phyloP scores from a whole-genome alignment of 2,797 vertebrate species.

The Tokudaia tokunoshimensis region DNA sequence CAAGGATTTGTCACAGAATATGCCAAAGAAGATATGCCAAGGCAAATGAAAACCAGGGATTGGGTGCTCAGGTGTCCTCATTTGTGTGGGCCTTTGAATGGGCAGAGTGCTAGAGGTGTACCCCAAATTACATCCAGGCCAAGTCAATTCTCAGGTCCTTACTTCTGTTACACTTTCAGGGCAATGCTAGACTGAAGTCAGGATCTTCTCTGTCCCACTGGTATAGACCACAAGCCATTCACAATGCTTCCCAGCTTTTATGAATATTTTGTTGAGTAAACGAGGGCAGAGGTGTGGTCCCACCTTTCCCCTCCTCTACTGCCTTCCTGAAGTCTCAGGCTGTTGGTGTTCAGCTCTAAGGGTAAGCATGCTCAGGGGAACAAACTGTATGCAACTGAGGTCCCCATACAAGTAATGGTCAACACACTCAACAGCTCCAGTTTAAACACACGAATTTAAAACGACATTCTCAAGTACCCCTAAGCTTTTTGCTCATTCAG shows the following conservation, averaged over 20 bases:
- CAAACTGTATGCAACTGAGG: not conserved
- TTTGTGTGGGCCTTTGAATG: not conserved
- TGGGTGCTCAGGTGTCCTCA: not conserved
- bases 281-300: not conserved
- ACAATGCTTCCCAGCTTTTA: not conserved
- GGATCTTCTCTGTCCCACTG: not conserved
- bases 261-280: not conserved
- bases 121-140: not conserved
- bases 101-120: not conserved
- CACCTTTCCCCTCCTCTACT: not conserved
- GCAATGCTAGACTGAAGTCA: not conserved
- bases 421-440: not conserved
- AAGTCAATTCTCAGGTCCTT: not conserved
- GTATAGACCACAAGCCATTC: too few relatives aligned
- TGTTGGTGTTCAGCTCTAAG: not conserved
- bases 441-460: not conserved
- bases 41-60: not conserved
- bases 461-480: not conserved
- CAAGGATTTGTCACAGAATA: not conserved
- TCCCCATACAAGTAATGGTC: not conserved
- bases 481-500: not conserved
- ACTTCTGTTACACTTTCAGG: not conserved
- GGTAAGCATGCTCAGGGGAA: not conserved
- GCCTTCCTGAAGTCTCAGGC: not conserved
- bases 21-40: not conserved